A percentile compares a stretch with the other conserved stretches of the same genome.
Conservation (phyloP, 2,113 vertebrate species). For the Lepus europaeus region DNA sequence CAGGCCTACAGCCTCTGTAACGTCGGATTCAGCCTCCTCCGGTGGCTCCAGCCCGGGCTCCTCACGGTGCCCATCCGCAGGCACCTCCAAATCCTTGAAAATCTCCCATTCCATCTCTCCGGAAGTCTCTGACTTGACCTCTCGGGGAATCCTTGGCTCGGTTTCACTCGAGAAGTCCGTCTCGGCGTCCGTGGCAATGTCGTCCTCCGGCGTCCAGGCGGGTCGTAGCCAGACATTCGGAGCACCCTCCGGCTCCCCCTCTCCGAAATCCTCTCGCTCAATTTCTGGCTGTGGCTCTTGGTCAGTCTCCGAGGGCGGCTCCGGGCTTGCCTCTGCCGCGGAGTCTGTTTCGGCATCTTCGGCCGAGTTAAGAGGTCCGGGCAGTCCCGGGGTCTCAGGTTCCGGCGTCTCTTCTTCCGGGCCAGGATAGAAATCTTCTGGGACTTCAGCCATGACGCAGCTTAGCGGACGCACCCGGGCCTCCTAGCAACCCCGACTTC, state of each 20-base stretch:
- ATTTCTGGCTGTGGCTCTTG: not conserved
- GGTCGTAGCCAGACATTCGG: not conserved
- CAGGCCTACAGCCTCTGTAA: not conserved
- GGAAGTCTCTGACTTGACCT: not conserved
- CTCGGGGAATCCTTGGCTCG: not conserved
- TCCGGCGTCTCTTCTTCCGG: not conserved
- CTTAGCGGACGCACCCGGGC: not conserved
- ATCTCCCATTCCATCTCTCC: not conserved
- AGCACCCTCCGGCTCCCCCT: not conserved
- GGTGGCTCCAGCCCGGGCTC: not conserved
- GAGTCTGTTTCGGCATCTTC: not conserved
- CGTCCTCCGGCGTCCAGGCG: not conserved
- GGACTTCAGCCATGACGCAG: conserved; percentile 60
- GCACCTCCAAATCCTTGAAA: not conserved
- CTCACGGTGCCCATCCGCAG: not conserved
- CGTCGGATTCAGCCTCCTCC: not conserved
- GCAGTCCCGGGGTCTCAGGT: too few species aligned
- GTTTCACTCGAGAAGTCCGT: not conserved
- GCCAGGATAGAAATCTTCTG: not conserved
- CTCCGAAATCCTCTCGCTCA: not conserved
- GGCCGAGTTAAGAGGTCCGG: not conserved
- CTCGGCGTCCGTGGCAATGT: not conserved
- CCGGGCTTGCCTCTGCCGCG: not conserved
- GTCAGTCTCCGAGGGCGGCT: not conserved
- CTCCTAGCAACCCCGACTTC: conserved; percentile 81